phyloP scores from a whole-genome alignment of 1,140 invertebrate species.

The Zaprionus gabonicus region DNA sequence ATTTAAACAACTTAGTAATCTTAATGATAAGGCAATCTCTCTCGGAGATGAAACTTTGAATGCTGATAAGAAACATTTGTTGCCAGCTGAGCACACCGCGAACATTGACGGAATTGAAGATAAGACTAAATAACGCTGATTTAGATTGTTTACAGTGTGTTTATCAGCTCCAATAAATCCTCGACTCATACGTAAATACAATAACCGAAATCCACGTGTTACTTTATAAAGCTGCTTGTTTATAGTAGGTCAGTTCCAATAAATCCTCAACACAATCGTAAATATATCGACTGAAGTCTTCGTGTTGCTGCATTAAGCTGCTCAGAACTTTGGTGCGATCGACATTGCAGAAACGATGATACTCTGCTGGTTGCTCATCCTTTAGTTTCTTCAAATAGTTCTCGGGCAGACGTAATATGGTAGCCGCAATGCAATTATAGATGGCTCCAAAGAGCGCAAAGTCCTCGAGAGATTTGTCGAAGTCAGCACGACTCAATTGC shows the following conservation, averaged over 20 bases:
- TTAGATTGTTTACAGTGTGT: conserved; percentile 24
- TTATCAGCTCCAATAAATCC: conserved; percentile 65
- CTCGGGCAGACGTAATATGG: conserved; percentile 62
- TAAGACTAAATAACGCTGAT: not conserved
- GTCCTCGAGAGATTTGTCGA: conserved; percentile 64
- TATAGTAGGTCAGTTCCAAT: conserved; percentile 66
- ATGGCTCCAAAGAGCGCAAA: conserved; percentile 64
- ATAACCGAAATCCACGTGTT: conserved; percentile 49
- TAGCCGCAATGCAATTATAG: conserved; percentile 74
- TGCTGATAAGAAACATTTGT: conserved; percentile 46
- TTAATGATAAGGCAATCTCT: conserved; percentile 48
- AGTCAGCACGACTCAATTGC: conserved; percentile 47
- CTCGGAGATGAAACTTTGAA: not conserved
- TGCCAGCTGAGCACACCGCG: conserved; percentile 38
- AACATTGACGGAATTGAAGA: not conserved
- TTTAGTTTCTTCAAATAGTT: conserved; percentile 73
- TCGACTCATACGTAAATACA: conserved; percentile 67
- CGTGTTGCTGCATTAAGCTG: conserved; percentile 52
- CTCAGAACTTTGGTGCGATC: conserved; percentile 61
- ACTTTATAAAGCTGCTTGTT: conserved; percentile 49
- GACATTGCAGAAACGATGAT: conserved; percentile 72
- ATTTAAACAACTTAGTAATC: not conserved
- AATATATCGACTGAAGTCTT: conserved; percentile 61
- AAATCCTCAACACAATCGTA: conserved; percentile 72
- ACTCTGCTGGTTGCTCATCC: conserved; percentile 51